Conservation (phyloP, 2,113 vertebrate genomes). For the Australoheros scitulus region DNA sequence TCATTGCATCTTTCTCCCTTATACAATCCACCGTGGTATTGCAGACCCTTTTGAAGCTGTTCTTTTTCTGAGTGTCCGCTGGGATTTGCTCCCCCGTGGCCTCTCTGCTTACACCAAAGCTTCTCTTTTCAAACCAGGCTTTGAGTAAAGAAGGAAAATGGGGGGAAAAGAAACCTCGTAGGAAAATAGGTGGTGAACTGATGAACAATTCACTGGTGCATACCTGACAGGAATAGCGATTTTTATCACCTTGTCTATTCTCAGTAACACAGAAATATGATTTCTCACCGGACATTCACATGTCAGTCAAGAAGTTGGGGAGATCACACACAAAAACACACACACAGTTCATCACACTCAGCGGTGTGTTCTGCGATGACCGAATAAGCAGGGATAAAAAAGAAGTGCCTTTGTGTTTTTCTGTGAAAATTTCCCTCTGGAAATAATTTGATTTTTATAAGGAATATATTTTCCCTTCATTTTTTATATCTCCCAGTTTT, state of each 20-base stretch:
- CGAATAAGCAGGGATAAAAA: background rate
- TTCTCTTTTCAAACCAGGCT: slow-evolving; percentile 80
- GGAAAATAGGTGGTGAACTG: slow-evolving; percentile 80
- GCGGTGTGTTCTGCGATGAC: background rate
- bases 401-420: background rate
- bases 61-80: slow-evolving; percentile 74
- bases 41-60: slow-evolving; percentile 80
- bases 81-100: slow-evolving; percentile 79
- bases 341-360: slow-evolving; percentile 18
- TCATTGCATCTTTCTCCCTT: slow-evolving; percentile 78
- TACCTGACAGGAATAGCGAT: slow-evolving; percentile 82
- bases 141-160: slow-evolving; percentile 69
- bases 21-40: slow-evolving; percentile 75
- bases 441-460: background rate
- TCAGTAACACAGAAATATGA: slow-evolving; percentile 58
- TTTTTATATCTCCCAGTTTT: background rate
- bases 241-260: slow-evolving; percentile 68
- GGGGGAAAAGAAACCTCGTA: slow-evolving; percentile 64
- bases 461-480: background rate
- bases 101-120: slow-evolving; percentile 82
- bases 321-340: slow-evolving; percentile 16
- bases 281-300: slow-evolving; percentile 70
- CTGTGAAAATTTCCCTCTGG: background rate
- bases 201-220: slow-evolving; percentile 77
- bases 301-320: slow-evolving; percentile 70